A percentile compares a stretch with the other conserved stretches of the same genome.
phyloP scores from a whole-genome alignment of 2,113 vertebrate genomes.

The Ailurus styani region DNA sequence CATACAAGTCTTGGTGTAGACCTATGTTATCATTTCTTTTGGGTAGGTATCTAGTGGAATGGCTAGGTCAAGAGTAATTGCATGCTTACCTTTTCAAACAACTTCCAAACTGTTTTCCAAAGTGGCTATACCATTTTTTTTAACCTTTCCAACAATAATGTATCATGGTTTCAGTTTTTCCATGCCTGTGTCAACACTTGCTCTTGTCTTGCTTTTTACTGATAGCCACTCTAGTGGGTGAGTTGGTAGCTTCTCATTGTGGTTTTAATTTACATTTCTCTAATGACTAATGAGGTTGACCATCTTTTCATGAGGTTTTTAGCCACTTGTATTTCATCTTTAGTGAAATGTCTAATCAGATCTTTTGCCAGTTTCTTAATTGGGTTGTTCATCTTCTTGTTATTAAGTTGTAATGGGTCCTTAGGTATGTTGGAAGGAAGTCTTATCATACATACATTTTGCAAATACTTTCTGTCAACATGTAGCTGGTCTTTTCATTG shows the following conservation, averaged over 20 bases:
- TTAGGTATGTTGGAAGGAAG: background rate
- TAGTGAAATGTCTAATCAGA: background rate
- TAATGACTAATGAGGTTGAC: background rate
- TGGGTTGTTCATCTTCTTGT: background rate
- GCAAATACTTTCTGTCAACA: background rate
- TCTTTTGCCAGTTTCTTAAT: background rate
- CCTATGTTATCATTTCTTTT: background rate
- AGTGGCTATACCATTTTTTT: background rate
- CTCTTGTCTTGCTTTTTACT: background rate
- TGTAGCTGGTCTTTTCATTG: background rate
- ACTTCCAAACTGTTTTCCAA: background rate
- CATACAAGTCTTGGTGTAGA: background rate
- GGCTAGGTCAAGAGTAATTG: background rate
- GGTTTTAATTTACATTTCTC: background rate
- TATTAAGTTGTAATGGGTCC: background rate
- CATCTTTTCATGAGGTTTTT: background rate
- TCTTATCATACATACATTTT: background rate
- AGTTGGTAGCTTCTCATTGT: background rate
- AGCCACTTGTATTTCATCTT: background rate
- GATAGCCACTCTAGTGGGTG: background rate
- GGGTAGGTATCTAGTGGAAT: background rate
- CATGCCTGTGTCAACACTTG: background rate
- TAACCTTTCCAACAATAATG: background rate
- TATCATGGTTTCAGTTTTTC: background rate
- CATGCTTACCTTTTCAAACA: background rate